phyloP scores from a whole-genome alignment of 2,888 invertebrate species.

The Nemotelus nigrinus region DNA sequence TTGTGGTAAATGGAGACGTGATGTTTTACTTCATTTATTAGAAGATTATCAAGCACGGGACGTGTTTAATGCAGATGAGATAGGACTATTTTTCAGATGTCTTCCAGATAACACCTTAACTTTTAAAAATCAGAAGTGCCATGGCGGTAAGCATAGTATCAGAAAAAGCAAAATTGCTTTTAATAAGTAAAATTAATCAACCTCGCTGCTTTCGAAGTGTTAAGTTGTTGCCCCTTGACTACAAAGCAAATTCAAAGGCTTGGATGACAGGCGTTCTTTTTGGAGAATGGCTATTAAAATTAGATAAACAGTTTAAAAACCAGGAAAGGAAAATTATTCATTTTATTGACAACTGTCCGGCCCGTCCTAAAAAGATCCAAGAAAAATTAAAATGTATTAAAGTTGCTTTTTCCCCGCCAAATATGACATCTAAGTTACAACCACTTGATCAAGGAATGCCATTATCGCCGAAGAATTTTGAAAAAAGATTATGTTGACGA shows the following conservation, averaged over 20 bases:
- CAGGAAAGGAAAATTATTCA: neutral
- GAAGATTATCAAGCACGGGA: slow-evolving; percentile 21
- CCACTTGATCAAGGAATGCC: slow-evolving; percentile 15
- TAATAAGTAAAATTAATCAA: slow-evolving; percentile 18
- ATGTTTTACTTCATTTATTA: slow-evolving; percentile 19
- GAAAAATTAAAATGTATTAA: slow-evolving; percentile 19
- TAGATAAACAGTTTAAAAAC: slow-evolving; percentile 2
- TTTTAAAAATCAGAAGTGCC: slow-evolving; percentile 11
- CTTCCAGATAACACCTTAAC: slow-evolving; percentile 18
- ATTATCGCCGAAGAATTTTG: slow-evolving; percentile 17
- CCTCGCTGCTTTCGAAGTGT: slow-evolving; percentile 18
- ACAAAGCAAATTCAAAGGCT: neutral
- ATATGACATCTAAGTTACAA: slow-evolving; percentile 21
- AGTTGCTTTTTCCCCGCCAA: neutral
- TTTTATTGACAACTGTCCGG: slow-evolving; percentile 17
- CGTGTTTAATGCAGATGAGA: slow-evolving; percentile 1
- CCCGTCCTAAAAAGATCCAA: slow-evolving; percentile 1
- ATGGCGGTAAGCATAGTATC: slow-evolving; percentile 6
- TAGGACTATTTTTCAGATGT: slow-evolving; percentile 14
- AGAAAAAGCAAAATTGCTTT: slow-evolving; percentile 15
- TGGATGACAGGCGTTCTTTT: slow-evolving; percentile 11
- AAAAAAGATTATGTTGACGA: slow-evolving; percentile 10
- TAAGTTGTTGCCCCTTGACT: slow-evolving; percentile 8
- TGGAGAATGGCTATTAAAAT: slow-evolving; percentile 11
- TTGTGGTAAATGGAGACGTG: slow-evolving; percentile 26